A percentile compares a stretch with the other conserved stretches of the same genome.
phyloP scores from a whole-genome alignment of 2,113 vertebrate species.

The Pandion haliaetus region DNA sequence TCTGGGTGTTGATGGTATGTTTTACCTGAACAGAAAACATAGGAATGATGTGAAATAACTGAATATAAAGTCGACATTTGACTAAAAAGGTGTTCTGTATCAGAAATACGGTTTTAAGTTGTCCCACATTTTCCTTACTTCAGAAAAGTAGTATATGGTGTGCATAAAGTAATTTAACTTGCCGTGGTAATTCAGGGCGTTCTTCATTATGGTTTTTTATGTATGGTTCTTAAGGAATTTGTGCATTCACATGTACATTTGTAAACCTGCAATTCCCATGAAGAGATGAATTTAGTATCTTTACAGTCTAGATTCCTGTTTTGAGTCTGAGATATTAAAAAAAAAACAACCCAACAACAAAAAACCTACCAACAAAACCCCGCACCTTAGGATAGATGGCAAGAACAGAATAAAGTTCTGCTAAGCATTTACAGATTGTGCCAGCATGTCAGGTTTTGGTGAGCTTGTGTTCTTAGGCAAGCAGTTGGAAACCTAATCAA shows the following conservation, averaged over 20 bases:
- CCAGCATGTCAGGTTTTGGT: not conserved
- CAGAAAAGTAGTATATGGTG: not conserved
- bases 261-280: not conserved
- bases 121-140: not conserved
- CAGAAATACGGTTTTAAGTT: not conserved
- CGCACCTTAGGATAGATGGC: not conserved
- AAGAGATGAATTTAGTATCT: not conserved
- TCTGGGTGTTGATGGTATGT: not conserved
- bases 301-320: not conserved
- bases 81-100: not conserved
- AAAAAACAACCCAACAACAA: not conserved
- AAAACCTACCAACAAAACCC: not conserved
- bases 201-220: not conserved
- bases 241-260: fast-evolving
- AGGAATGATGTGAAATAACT: not conserved
- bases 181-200: not conserved
- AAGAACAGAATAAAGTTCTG: not conserved
- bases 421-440: slow-evolving; percentile 1
- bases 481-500: slow-evolving; percentile 15
- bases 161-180: not conserved
- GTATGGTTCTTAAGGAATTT: not conserved
- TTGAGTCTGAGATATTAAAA: not conserved
- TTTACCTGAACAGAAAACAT: not conserved
- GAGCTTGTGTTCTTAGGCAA: slow-evolving; percentile 15
- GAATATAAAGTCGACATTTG: not conserved